phyloP scores from a whole-genome alignment of 2,797 vertebrate species.

The Rhynchonycteris naso region DNA sequence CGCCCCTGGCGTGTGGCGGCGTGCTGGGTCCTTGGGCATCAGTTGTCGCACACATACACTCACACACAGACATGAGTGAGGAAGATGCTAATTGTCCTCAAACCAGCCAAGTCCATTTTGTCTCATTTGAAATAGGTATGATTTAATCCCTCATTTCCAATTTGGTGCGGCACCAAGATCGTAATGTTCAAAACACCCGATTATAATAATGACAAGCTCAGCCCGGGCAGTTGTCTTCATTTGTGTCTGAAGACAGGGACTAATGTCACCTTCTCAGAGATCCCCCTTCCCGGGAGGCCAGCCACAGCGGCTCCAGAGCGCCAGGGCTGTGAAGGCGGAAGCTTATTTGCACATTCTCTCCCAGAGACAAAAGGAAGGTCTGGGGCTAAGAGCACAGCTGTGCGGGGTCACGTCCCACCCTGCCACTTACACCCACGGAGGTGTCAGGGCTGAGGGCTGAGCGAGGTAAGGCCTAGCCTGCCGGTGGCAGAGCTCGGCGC shows the following conservation, averaged over 20 bases:
- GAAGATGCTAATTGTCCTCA: slow-evolving; percentile 39
- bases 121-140: slow-evolving; percentile 65
- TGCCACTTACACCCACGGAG: fast-evolving
- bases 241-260: slow-evolving; percentile 62
- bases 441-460: neutral
- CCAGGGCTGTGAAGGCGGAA: neutral
- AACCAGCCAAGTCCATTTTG: slow-evolving; percentile 57
- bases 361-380: neutral
- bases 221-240: slow-evolving; percentile 37
- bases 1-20: fast-evolving
- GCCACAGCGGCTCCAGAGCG: fast-evolving
- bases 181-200: slow-evolving; percentile 70
- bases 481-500: neutral
- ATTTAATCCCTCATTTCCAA: slow-evolving; percentile 69
- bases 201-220: slow-evolving; percentile 72
- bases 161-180: slow-evolving; percentile 58
- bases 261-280: slow-evolving; percentile 43
- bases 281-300: slow-evolving; percentile 39
- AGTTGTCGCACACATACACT: neutral
- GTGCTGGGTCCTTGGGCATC: neutral
- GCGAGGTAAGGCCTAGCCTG: fast-evolving
- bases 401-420: fast-evolving
- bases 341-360: neutral
- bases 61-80: neutral
- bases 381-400: fast-evolving